phyloP scores from a whole-genome alignment of 1,140 invertebrate species.

The Drosophila rufa region DNA sequence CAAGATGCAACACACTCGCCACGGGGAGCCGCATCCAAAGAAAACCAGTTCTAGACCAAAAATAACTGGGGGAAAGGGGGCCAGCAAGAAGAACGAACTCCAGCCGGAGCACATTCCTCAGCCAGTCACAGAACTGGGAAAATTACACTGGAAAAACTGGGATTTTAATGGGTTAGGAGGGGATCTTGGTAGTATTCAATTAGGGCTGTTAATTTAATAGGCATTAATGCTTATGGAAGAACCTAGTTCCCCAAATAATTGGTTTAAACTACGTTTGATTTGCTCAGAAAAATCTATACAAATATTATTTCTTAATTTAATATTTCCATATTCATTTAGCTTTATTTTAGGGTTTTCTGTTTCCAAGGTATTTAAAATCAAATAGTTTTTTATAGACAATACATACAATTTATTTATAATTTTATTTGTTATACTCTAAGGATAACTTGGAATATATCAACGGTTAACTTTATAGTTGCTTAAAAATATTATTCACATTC shows the following conservation, averaged over 20 bases:
- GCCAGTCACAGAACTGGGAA: constrained; percentile 25
- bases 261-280: too few relatives aligned
- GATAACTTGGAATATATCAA: neutral
- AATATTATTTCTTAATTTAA: too few relatives aligned
- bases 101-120: constrained; percentile 65
- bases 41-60: constrained; percentile 65
- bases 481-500: too few relatives aligned
- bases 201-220: too few relatives aligned
- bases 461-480: too few relatives aligned
- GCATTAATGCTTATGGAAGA: neutral
- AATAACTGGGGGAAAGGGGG: constrained; percentile 38
- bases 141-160: constrained; percentile 18
- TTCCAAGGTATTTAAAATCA: too few relatives aligned
- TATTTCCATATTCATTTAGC: too few relatives aligned
- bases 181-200: neutral
- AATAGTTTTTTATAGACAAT: too few relatives aligned
- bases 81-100: constrained; percentile 16
- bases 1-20: constrained; percentile 49
- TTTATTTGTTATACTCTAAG: too few relatives aligned
- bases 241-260: neutral
- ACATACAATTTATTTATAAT: neutral
- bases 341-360: too few relatives aligned
- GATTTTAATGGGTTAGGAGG: constrained; percentile 6
- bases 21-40: constrained; percentile 45
- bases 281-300: too few relatives aligned